Evolutionary conservation across 2,888 invertebrate species (phyloP), one percentile per base, ranked within the genome.

Genomic region (Idaea biselata): DNA sequence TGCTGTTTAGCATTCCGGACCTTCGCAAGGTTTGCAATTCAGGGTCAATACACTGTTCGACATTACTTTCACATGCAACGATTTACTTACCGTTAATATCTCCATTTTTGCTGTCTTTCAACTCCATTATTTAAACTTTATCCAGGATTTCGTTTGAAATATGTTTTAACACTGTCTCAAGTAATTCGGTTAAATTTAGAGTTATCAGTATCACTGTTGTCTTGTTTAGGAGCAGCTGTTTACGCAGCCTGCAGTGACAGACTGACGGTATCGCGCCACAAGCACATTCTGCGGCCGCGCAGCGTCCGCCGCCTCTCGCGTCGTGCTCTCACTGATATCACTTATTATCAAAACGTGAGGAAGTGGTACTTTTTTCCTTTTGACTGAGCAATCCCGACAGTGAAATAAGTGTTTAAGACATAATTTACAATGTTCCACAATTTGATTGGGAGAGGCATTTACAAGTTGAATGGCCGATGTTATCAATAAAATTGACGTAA

Each of bases 31-130:
- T 60, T 60, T 33, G 16, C 57, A 25, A 17, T 62, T 62, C 62
- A 60, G 58, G 67, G 63, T 65, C 63, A 65, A 60, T 60, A 59
- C 62, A 62, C 65, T 58, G 31, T 16, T 58, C 18, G 11, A 56
- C 18, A 16, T 60, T 33, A 68, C 64, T 67, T 67, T 67, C 66
- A 64, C 66, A 62, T 18, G 62, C 53, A 25, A 58, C 44, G 55
- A 56, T 58, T 55, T 18, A 56, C 66, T 64, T 67, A 67, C 66
- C 66, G 64, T 67, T 64, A 55, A 18, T 11, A 17, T 56, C 18
- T 54, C 44, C 60, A 6, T 60, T 61, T 63, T 61, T 66, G 59
- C 44, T n/a, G 60, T 63, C 62, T 57, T 67, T 62, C 64, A 67
- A 56, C 59, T 67, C 66, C 66, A 67, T 66, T 59, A 18, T 62